Conservation (phyloP, 1,140 invertebrate genomes). For the Nilaparvata lugens region DNA sequence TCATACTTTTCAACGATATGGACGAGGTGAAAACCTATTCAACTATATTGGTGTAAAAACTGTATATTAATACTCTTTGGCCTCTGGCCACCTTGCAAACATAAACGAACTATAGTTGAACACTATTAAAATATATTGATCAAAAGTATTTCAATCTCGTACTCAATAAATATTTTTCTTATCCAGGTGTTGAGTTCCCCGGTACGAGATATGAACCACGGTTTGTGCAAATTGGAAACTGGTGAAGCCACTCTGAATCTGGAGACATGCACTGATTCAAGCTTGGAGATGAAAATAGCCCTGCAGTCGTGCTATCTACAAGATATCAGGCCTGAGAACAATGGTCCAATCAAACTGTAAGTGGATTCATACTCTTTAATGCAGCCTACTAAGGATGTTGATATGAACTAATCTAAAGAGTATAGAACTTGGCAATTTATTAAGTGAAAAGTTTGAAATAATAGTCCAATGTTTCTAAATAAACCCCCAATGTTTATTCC, state of each 20-base stretch:
- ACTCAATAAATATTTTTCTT: not conserved
- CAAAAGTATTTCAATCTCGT: no score
- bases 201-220: constrained; percentile 59
- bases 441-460: no score
- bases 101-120: no score
- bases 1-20: constrained; percentile 61
- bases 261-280: constrained; percentile 58
- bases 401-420: no score
- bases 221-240: constrained; percentile 58
- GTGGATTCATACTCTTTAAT: constrained; percentile 12
- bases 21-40: constrained; percentile 44
- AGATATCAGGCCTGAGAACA: constrained; percentile 59
- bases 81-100: no score
- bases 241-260: constrained; percentile 54
- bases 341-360: constrained; percentile 53
- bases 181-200: constrained; percentile 56
- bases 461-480: no score
- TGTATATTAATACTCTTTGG: no score
- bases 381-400: no score
- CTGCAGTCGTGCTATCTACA: constrained; percentile 57
- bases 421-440: no score
- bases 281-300: constrained; percentile 59
- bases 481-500: no score
- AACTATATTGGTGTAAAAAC: no score
- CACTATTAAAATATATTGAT: no score